Percentiles rank a stretch among this genome's conserved stretches.
phyloP scores from a whole-genome alignment of 1,140 invertebrate genomes.

The Heliconius himera region DNA sequence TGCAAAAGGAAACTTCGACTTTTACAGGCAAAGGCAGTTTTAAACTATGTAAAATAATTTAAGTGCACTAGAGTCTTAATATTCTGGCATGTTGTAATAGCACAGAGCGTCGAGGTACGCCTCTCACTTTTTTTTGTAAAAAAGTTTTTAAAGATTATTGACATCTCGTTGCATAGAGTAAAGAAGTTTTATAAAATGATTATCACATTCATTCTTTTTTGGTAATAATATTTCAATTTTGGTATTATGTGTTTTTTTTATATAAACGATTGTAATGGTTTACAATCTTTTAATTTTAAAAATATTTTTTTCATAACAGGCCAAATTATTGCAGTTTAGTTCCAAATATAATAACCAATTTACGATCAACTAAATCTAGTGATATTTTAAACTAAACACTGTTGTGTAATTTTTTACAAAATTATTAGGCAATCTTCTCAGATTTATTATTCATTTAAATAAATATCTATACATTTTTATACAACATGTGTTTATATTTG shows the following conservation, averaged over 20 bases:
- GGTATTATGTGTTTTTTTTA: neutral
- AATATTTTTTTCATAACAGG: neutral
- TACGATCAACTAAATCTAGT: too few species aligned
- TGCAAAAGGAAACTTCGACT: slow-evolving; percentile 3
- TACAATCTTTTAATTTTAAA: neutral
- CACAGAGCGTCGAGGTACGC: slow-evolving; percentile 21
- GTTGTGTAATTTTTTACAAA: too few species aligned
- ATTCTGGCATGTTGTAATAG: slow-evolving; percentile 20
- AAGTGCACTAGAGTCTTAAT: slow-evolving; percentile 17
- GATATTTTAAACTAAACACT: too few species aligned
- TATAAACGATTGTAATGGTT: neutral
- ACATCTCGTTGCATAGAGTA: slow-evolving; percentile 24
- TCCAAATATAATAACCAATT: too few species aligned
- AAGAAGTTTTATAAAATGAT: neutral
- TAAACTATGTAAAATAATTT: slow-evolving; percentile 19
- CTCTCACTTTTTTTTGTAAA: slow-evolving; percentile 8
- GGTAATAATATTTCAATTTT: neutral
- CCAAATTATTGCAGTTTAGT: too few species aligned
- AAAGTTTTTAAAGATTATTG: slow-evolving; percentile 30
- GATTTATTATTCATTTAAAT: too few species aligned
- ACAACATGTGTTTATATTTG: too few species aligned
- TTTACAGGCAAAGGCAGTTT: slow-evolving; percentile 3
- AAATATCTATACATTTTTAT: too few species aligned
- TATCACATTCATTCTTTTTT: neutral
- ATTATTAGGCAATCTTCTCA: too few species aligned